Base-by-base conservation (phyloP, 1,140 invertebrate species). In the Mycetomoellerius zeteki region DNA sequence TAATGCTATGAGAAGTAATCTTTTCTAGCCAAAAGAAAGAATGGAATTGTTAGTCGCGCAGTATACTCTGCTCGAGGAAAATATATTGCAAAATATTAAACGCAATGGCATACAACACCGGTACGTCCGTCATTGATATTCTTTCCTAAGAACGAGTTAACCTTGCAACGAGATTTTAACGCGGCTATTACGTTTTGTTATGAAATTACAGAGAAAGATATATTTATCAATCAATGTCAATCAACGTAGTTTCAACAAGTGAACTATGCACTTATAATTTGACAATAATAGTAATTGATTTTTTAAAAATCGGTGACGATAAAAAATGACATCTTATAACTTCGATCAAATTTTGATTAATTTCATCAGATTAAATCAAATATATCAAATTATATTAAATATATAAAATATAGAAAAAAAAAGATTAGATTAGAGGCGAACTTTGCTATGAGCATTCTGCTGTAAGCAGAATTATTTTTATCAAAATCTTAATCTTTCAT, bases 51-150 rank as follows among this genome's bases (percentile, higher is more conserved):
- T 90, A 14, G 75, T 85, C 14, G 27, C 21, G n/a, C 86, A 52
- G 19, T 92, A 93, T 54, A 30, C 33, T 6, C 50, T 47, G 67
- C 82, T 90, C 8, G 91, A 92, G 33, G 12, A 78, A 24, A 91
- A 67, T 16, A 89, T 93, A 87, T 67, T 92, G 56, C 69, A 75
- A 37, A 92, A 75, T 37, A 54, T 93, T 58, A 75, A 88, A 56
- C 73, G 50, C 33, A 93, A 90, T 69, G 90, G 87, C 16, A 88
- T 93, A 82, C 27, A 78, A 64, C 88, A 90, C 71, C 89, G 91
- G 91, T 92, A 90, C 8, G 89, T 87, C 6, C 8, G 89, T 87
- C 6, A 30, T 3, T 52, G 43, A 47, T 14, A 8, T 76, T 60
- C 2, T 47, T 30, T 30, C 21, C 5, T 33, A 37, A 54, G 5